Evolutionary conservation across 2,888 invertebrate genomes (phyloP).

Genomic region (Stenoptilia bipunctidactyla): DNA sequence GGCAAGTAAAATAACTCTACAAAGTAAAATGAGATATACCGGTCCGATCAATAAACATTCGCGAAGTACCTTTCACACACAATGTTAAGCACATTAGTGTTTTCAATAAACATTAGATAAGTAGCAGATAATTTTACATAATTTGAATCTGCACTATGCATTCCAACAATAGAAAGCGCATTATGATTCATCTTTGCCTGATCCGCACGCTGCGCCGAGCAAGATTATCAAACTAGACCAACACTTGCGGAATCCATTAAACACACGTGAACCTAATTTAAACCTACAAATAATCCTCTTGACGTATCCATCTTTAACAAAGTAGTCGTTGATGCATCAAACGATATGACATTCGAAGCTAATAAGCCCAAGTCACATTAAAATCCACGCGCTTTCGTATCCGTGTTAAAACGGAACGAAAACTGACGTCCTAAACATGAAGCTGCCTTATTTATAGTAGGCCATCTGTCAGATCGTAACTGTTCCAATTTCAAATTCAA

Average conservation of each 20-base stretch:
- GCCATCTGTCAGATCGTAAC: constrained; percentile 65
- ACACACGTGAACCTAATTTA: constrained; percentile 69
- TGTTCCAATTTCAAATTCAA: constrained; percentile 61
- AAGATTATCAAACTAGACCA: constrained; percentile 68
- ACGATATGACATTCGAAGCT: constrained; percentile 53
- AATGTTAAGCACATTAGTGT: constrained; percentile 1
- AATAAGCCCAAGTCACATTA: constrained; percentile 52
- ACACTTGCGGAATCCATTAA: constrained; percentile 64
- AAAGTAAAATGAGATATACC: no score
- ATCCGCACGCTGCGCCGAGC: constrained; percentile 38
- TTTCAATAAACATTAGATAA: constrained; percentile 20
- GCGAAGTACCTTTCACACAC: no score
- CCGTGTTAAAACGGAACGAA: constrained; percentile 33
- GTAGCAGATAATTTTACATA: constrained; percentile 51
- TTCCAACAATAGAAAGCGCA: constrained; percentile 62
- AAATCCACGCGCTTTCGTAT: constrained; percentile 27
- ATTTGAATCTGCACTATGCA: constrained; percentile 48
- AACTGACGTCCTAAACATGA: constrained; percentile 34
- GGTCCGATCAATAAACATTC: no score
- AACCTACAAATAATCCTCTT: constrained; percentile 46
- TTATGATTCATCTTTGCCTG: constrained; percentile 62
- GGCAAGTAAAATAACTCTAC: no score
- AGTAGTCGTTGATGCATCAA: constrained; percentile 63
- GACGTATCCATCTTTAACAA: constrained; percentile 37
- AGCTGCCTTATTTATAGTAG: constrained; percentile 56